Conservation (phyloP, 2,888 invertebrate genomes). For the Actias luna region DNA sequence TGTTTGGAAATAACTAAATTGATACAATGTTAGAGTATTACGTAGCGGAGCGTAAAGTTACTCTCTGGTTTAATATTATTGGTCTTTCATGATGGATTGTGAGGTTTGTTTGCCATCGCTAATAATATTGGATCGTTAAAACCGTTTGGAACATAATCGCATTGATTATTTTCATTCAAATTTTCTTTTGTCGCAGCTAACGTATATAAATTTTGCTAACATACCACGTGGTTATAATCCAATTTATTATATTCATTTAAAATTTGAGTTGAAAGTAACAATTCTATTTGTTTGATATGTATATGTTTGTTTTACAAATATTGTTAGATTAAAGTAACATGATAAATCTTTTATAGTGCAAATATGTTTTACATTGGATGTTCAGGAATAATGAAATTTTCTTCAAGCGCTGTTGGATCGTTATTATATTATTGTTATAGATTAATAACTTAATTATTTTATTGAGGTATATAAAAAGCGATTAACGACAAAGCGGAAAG, state of each 20-base stretch:
- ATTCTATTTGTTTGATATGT: too few species aligned
- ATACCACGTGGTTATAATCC: neutral
- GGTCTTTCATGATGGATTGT: neutral
- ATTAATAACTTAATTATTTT: neutral
- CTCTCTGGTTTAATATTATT: neutral
- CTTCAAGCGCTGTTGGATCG: neutral
- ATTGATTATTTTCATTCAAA: neutral
- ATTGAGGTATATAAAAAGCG: neutral
- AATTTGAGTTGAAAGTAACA: too few species aligned
- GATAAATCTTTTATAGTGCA: neutral
- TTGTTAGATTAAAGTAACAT: too few species aligned
- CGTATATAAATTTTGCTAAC: too few species aligned
- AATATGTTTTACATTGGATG: neutral
- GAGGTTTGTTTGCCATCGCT: neutral
- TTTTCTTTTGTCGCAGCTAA: too few species aligned
- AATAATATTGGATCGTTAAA: neutral
- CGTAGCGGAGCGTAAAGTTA: neutral
- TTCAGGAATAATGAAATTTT: neutral
- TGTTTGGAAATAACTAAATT: constrained; percentile 7
- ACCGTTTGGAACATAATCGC: neutral
- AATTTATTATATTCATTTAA: too few species aligned
- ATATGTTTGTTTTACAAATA: too few species aligned
- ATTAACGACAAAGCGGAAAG: neutral
- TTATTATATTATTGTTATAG: neutral
- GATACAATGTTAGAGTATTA: constrained; percentile 1